These are phyloP conservation scores for Dendrocincla fuliginosa DNA, from an alignment of 2,797 vertebrate genomes.

Conservation along the genomic window DNA sequence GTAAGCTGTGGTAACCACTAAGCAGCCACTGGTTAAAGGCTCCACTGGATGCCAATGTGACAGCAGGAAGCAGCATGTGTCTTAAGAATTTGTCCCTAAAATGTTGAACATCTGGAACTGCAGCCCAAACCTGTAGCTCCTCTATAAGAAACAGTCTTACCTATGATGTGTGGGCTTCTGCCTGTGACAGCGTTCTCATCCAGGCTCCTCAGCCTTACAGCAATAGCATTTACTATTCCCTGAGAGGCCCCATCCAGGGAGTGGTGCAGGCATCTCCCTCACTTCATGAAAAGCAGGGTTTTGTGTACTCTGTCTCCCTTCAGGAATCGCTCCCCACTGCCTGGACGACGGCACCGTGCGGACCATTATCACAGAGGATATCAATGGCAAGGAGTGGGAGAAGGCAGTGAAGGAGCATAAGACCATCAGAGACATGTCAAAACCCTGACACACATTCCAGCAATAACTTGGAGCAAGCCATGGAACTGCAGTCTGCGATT, in stretches of 20 bases:
- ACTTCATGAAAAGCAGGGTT: neutral
- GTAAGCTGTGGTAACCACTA: neutral
- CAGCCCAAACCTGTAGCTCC: neutral
- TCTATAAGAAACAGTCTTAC: neutral
- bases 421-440: constrained; percentile 89
- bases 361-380: constrained; percentile 83
- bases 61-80: neutral
- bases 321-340: constrained; percentile 92
- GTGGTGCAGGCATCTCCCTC: neutral
- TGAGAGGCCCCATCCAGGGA: neutral
- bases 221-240: neutral
- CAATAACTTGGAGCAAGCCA: neutral
- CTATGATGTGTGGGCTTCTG: neutral
- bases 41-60: neutral
- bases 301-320: neutral
- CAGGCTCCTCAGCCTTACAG: neutral
- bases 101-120: neutral
- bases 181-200: neutral
- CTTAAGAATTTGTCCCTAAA: neutral
- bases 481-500: neutral
- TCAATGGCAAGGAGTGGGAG: constrained; percentile 92
- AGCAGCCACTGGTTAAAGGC: neutral
- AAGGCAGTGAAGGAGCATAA: constrained; percentile 87
- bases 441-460: constrained; percentile 54
- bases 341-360: constrained; percentile 89